Conservation (phyloP, 1,140 invertebrate genomes). For the Heliconius hewitsoni region DNA sequence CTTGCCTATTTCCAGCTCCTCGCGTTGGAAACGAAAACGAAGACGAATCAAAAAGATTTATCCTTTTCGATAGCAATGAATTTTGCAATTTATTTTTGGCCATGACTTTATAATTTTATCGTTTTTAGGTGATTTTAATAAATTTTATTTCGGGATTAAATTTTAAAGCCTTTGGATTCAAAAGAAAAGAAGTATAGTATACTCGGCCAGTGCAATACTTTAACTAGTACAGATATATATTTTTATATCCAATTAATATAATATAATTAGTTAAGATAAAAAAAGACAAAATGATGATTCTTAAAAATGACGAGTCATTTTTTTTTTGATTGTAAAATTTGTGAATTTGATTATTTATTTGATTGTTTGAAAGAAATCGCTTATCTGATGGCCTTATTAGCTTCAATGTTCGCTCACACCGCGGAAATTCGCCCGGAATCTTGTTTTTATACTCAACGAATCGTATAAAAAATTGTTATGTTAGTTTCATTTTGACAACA, state of each 20-base stretch:
- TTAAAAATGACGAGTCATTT: too few relatives aligned
- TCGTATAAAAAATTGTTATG: neutral
- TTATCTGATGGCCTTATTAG: conserved; percentile 38
- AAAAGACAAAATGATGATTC: too few relatives aligned
- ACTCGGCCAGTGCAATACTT: too few relatives aligned
- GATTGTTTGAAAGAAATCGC: neutral
- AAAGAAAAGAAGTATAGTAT: neutral
- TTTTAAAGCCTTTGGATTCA: neutral
- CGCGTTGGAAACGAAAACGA: conserved; percentile 48
- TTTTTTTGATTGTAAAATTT: too few relatives aligned
- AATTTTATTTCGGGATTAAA: neutral
- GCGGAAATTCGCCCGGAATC: conserved; percentile 61
- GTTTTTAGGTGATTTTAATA: neutral
- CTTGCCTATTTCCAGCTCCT: conserved; percentile 50
- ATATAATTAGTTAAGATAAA: too few relatives aligned
- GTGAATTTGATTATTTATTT: neutral
- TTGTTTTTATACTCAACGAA: conserved; percentile 35
- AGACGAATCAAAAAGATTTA: conserved; percentile 56
- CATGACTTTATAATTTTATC: conserved; percentile 20
- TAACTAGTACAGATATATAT: too few relatives aligned
- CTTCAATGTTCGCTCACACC: conserved; percentile 45
- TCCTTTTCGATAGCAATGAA: conserved; percentile 67
- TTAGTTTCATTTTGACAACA: neutral
- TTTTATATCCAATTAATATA: too few relatives aligned
- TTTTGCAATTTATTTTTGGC: conserved; percentile 52